Base-by-base conservation (phyloP, 2,113 vertebrate species). In the Silurus asotus region DNA sequence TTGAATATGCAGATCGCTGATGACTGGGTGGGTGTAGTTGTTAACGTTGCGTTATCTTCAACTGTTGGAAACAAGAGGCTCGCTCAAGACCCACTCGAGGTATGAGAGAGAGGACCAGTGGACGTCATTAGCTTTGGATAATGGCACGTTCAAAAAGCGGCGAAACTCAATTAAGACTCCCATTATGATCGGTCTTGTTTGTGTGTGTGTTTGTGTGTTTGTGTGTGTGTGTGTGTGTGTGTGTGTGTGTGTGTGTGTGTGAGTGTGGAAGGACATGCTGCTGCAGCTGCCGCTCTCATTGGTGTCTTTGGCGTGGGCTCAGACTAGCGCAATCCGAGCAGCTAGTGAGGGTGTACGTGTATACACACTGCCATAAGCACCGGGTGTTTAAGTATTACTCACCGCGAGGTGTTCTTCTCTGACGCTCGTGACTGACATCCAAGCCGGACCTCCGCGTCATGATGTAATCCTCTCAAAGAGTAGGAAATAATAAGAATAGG, bases 1-100 rank as follows among this genome's bases (percentile, higher is more conserved):
- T 95, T 95, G 94, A 94, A 94, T 95, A 95, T 96, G 94, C 94
- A 95, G 94, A 94, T 94, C 92, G 70, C 90, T 93, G 93, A 93
- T 94, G 93, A 94, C 93, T 94, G 92, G 37, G 37, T 93, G 92
- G 89, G 93, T 93, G 92, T 84, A 93, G 93, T 84, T 90, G 90
- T 92, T 93, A 91, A 90, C 93, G 94, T 93, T 90, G 90, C 91
- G 91, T 94, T 94, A 92, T 91, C 93, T 94, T 90, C 90, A 91
- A 93, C 93, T 94, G 92, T 90, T 93, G 92, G 92, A 93, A 93
- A 93, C 93, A 92, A 93, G 93, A 89, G 90, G 90, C 90, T 89
- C 89, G 92, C 92, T 94, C 92, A 93, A 94, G 90, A 93, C 88
- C 91, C 90, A 90, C 93, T 93, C 91, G 88, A 89, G 91, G 92